Percentiles rank a stretch among this genome's conserved stretches.
Conservation (phyloP, 30 jellyfish, hydroid and myxozoan species). For the Thelohanellus kitauei region DNA sequence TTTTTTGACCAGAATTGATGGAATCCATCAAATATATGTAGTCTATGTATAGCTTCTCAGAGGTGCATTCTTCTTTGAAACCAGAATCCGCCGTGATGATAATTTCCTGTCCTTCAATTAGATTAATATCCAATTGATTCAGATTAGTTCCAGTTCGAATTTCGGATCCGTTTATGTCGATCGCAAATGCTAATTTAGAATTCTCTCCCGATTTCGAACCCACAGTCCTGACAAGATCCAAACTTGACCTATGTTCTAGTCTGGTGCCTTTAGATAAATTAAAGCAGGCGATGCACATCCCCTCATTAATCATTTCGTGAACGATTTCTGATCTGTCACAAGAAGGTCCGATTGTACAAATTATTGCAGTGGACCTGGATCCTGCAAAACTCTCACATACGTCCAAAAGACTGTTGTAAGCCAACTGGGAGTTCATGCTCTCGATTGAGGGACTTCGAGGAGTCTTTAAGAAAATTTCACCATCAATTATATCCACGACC, state of each 20-base stretch:
- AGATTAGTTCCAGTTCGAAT: conserved; percentile 64
- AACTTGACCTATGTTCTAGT: too few relatives aligned
- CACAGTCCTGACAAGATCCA: too few relatives aligned
- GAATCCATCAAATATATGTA: conserved; percentile 22
- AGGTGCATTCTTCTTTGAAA: conserved; percentile 25
- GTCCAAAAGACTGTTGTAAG: too few relatives aligned
- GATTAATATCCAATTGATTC: too few relatives aligned
- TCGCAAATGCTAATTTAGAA: conserved; percentile 62
- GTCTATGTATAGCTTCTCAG: conserved; percentile 22
- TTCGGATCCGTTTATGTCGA: conserved; percentile 93
- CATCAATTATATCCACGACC: too few relatives aligned
- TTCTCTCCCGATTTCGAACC: conserved; percentile 43
- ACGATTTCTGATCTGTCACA: conserved; percentile 22
- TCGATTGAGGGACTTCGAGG: too few relatives aligned
- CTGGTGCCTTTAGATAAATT: conserved; percentile 87
- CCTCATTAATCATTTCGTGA: conserved; percentile 40
- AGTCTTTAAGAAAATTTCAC: too few relatives aligned
- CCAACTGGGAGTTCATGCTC: too few relatives aligned
- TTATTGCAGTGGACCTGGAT: conserved; percentile 53
- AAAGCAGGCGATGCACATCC: conserved; percentile 68
- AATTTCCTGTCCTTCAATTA: conserved; percentile 23
- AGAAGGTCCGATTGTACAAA: conserved; percentile 79
- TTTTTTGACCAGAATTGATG: conserved; percentile 16
- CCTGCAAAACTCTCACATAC: too few relatives aligned
- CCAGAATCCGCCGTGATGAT: conserved; percentile 25